phyloP scores from a whole-genome alignment of 2,797 vertebrate genomes.

The Sebastes oblongus region DNA sequence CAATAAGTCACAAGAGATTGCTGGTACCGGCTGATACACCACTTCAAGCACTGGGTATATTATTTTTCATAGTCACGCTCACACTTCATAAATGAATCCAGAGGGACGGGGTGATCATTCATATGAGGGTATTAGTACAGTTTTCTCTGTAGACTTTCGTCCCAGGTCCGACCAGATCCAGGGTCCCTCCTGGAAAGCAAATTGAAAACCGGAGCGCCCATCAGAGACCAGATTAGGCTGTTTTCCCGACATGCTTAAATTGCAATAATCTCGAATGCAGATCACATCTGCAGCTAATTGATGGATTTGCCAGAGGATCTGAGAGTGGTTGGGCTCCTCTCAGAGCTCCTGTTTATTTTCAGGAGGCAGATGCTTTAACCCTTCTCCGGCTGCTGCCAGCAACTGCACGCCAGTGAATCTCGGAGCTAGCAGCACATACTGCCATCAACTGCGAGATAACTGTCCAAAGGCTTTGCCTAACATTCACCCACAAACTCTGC shows the following conservation, averaged over 20 bases:
- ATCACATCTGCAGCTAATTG: conserved; percentile 86
- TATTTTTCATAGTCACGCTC: not conserved
- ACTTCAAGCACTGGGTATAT: not conserved
- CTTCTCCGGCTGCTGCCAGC: conserved; percentile 47
- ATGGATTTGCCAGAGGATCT: conserved; percentile 84
- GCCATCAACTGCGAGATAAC: conserved; percentile 63
- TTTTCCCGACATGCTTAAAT: conserved; percentile 78
- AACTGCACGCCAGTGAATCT: conserved; percentile 7
- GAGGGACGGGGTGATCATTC: conserved; percentile 28
- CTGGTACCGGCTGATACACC: too few relatives aligned
- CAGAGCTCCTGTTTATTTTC: conserved; percentile 79
- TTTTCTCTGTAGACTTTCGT: conserved; percentile 32
- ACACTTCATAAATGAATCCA: not conserved
- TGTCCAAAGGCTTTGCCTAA: conserved; percentile 65
- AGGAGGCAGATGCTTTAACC: conserved; percentile 73
- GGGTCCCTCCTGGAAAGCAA: conserved; percentile 67
- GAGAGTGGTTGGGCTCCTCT: conserved; percentile 69
- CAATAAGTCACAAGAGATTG: too few relatives aligned
- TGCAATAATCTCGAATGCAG: conserved; percentile 82
- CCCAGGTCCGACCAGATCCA: conserved; percentile 47
- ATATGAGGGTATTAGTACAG: conserved; percentile 21
- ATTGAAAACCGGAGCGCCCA: conserved; percentile 73
- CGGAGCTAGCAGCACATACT: not conserved
- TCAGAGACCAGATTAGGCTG: conserved; percentile 79
- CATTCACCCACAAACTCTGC: conserved; percentile 41